A percentile compares a stretch with the other conserved stretches of the same genome.
Evolutionary conservation across 2,113 vertebrate genomes (phyloP).

Genomic region (Microcebus jonahi): DNA sequence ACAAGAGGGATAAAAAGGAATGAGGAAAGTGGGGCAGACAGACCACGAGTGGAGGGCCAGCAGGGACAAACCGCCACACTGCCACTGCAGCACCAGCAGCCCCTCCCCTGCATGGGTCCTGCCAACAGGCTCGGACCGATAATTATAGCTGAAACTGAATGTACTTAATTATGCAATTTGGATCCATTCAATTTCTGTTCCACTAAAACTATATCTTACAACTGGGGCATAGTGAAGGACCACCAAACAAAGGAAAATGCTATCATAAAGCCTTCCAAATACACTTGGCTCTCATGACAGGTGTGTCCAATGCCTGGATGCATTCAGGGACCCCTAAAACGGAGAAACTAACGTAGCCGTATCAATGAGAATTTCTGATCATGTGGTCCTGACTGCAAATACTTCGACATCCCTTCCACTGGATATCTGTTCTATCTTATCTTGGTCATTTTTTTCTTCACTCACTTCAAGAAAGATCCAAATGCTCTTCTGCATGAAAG

Average conservation of each 20-base stretch:
- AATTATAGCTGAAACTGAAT: neutral
- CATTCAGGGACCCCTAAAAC: neutral
- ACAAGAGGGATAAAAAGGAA: neutral
- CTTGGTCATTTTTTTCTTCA: too few species aligned
- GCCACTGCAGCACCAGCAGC: neutral
- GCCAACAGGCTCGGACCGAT: neutral
- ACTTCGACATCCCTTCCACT: neutral
- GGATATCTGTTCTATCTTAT: neutral
- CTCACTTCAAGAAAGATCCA: neutral
- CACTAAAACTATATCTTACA: neutral
- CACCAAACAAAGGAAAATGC: neutral
- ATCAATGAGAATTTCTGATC: neutral
- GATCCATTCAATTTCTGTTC: slow-evolving; percentile 36
- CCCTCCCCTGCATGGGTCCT: neutral
- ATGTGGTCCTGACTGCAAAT: neutral
- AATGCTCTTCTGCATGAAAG: neutral
- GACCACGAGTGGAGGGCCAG: neutral
- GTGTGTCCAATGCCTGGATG: neutral
- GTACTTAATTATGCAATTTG: slow-evolving; percentile 3
- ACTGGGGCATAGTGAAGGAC: neutral
- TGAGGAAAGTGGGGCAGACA: neutral
- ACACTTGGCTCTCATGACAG: neutral
- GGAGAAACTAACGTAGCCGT: accelerated
- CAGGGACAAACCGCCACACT: too few species aligned
- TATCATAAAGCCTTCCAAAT: neutral